A percentile compares a stretch with the other conserved stretches of the same genome.
Conservation (phyloP, 2,113 vertebrate genomes). For the Hirundichthys speculiger region DNA sequence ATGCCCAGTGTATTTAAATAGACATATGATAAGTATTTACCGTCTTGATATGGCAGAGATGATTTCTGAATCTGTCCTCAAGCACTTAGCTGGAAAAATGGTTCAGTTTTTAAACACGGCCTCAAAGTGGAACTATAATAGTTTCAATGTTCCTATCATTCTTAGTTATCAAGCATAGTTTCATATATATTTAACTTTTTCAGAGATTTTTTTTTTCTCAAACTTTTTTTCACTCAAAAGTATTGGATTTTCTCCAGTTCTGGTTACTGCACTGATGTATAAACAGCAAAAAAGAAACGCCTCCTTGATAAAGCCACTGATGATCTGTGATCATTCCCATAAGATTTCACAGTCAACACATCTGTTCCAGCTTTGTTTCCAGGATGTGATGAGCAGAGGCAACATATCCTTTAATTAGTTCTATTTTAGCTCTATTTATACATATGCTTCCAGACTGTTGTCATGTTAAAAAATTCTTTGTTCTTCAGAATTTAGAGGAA, state of each 20-base stretch:
- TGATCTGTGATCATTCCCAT: constrained; percentile 67
- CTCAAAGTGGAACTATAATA: too few species aligned
- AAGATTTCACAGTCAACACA: constrained; percentile 69
- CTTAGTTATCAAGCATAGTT: too few species aligned
- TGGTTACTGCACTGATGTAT: constrained; percentile 19
- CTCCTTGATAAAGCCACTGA: constrained; percentile 52
- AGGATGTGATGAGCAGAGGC: constrained; percentile 62
- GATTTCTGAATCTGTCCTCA: too few species aligned
- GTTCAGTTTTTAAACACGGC: too few species aligned
- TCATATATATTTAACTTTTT: too few species aligned
- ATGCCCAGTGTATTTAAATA: too few species aligned
- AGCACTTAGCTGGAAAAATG: too few species aligned
- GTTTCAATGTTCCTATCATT: too few species aligned
- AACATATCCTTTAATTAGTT: constrained; percentile 73
- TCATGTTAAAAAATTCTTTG: constrained; percentile 50
- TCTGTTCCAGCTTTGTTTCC: constrained; percentile 67
- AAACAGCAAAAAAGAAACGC: constrained; percentile 34
- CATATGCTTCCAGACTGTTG: constrained; percentile 48
- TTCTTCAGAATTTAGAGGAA: constrained; percentile 46
- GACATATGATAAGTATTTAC: too few species aligned
- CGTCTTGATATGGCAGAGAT: too few species aligned
- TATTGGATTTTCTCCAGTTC: not conserved
- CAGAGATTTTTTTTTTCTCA: too few species aligned
- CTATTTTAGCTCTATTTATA: constrained; percentile 63
- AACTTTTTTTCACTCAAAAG: too few species aligned